Conservation (phyloP, 2,888 invertebrate species). For the Parelbella ahira region DNA sequence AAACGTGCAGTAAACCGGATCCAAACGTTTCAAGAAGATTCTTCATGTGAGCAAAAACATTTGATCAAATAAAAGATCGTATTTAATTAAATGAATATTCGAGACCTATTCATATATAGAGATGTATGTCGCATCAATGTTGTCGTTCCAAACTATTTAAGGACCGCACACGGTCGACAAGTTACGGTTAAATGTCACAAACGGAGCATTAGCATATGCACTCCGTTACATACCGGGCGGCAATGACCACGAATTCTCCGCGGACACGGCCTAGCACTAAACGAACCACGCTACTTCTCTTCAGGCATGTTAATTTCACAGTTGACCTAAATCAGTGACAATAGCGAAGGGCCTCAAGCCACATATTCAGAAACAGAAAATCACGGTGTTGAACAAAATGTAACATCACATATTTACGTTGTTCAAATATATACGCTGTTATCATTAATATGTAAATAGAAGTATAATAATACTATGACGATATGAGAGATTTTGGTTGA, state of each 20-base stretch:
- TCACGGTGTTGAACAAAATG: conserved; percentile 35
- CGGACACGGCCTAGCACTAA: conserved; percentile 1
- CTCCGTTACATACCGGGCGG: conserved; percentile 46
- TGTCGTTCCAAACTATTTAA: too few species aligned
- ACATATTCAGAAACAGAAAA: neutral
- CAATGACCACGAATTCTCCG: conserved; percentile 55
- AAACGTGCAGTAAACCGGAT: too few species aligned
- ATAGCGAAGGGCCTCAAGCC: conserved; percentile 1
- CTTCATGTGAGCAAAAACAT: too few species aligned
- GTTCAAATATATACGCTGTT: neutral
- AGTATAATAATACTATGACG: conserved; percentile 5
- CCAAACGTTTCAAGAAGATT: too few species aligned
- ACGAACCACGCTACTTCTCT: conserved; percentile 40
- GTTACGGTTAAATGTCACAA: conserved; percentile 34
- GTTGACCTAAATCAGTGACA: conserved; percentile 51
- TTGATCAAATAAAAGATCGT: too few species aligned
- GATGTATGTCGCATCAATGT: too few species aligned
- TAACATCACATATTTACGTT: conserved; percentile 7
- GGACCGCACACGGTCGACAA: conserved; percentile 3
- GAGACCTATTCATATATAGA: too few species aligned
- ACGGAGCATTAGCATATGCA: conserved; percentile 57
- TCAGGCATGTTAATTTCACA: conserved; percentile 58
- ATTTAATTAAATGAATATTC: too few species aligned
- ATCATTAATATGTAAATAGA: neutral
- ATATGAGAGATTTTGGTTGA: conserved; percentile 14